Base-by-base conservation (phyloP, 2,888 invertebrate genomes). In the Cyrtodaria siliqua region DNA sequence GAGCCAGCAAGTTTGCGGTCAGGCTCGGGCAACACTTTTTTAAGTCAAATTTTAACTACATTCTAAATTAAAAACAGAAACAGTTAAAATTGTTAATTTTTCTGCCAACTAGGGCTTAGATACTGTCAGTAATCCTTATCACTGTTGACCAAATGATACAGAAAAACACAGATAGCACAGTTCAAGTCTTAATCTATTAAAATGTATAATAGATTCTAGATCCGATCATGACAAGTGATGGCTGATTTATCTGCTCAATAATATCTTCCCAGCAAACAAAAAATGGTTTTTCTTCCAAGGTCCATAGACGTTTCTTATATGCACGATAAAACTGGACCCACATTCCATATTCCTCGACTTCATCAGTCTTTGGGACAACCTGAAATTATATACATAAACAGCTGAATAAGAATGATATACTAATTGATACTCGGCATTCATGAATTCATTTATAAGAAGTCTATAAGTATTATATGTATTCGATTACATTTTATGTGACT, bases 371-470 rank as follows among this genome's bases (percentile, higher is more conserved):
- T n/a, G n/a, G n/a, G n/a, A n/a, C n/a, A n/a, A n/a, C n/a, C n/a
- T n/a, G 64, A 66, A 66, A 55, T 66, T 66, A 66, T 55, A 66
- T 56, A 66, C 55, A 66, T 66, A 42, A 55, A 55, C 56, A 55
- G 56, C 55, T 52, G 44, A 66, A 66, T 53, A 53, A 53, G 53
- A 53, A 53, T 53, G 53, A 53, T 53, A 53, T 53, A 53, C 24
- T 53, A 53, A 53, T 53, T 53, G 53, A 53, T 53, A 53, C 53
- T 53, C 53, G 26, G 53, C 53, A 53, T 53, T 53, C 53, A 53
- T 53, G 53, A 53, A 53, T 49, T 49, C 49, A 49, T 49, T 9
- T 49, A 49, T 49, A 49, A 49, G 20, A 49, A 38, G 40, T 49
- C 20, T 49, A 49, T 49, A 49, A 49, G 49, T n/a, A 18, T 38